Conservation (phyloP, 2,113 vertebrate species). For the Rhagologus leucostigma region DNA sequence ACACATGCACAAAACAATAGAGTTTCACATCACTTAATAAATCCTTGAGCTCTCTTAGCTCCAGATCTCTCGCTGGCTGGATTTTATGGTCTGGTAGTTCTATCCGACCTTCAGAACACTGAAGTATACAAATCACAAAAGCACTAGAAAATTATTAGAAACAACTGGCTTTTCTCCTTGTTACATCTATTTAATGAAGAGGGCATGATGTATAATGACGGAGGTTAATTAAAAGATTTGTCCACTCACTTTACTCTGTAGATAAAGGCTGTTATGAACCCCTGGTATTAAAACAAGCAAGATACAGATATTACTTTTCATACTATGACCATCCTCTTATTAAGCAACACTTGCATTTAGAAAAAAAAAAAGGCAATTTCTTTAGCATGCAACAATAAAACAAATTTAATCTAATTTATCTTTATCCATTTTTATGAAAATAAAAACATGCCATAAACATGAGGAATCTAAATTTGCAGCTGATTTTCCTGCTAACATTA, state of each 20-base stretch:
- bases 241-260: background rate
- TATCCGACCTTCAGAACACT: constrained; percentile 66
- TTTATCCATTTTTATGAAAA: background rate
- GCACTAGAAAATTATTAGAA: constrained; percentile 61
- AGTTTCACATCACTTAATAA: constrained; percentile 78
- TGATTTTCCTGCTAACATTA: background rate
- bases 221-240: constrained; percentile 51
- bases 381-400: background rate
- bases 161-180: constrained; percentile 41
- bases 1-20: constrained; percentile 77
- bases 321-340: background rate
- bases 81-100: constrained; percentile 81
- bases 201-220: constrained; percentile 5
- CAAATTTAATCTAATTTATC: background rate
- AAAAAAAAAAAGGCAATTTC: background rate
- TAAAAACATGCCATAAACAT: background rate
- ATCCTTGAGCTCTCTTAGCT: constrained; percentile 74
- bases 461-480: background rate
- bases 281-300: background rate
- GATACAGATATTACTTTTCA: background rate
- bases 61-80: constrained; percentile 72
- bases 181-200: constrained; percentile 54
- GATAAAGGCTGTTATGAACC: background rate
- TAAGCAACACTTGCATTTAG: background rate
- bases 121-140: constrained; percentile 65